Evolutionary conservation across 2,797 vertebrate species (phyloP), one percentile per base, ranked within the genome.

Genomic region (Crax fasciolata): DNA sequence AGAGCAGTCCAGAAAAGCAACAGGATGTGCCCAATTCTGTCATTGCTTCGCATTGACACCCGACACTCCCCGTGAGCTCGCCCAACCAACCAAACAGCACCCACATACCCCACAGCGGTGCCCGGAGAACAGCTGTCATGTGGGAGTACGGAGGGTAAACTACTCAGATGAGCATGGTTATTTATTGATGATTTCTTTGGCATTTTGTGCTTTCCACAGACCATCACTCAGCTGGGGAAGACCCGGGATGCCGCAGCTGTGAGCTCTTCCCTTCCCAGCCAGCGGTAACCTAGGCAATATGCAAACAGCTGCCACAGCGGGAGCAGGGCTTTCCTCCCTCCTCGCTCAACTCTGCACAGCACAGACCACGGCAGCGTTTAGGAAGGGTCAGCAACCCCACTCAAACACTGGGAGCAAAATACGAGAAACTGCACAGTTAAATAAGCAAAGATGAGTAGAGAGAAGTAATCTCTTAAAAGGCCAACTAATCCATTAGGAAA

Each of bases 291-390:
- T 78, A 96, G 87, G 79, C n/a, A 6, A 93, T 87, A 96, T 92
- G 94, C 94, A 97, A 97, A 96, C 72, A 35, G 65, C 79, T 93
- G 83, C 76, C 88, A 78, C 49, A 77, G 79, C 85, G 87, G 91
- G 84, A 87, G 71, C 71, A 63, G 73, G 74, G 57, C 90, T 80
- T 93, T 59, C 67, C 63, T 89, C 82, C 54, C 43, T 41, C 39
- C 39, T 75, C 39, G 19, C 28, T 90, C 49, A 38, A 35, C 74
- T 70, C 88, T 65, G 74, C 87, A 90, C 62, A 48, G 74, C 65
- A 82, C 32, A 91, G 77, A 68, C 43, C 27, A 48, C 24, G 2
- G 67, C 79, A 67, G 83, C 80, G 66, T 71, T 89, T 90, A 89
- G 72, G 30, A 71, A 72, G 54, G 72, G 51, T 84, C 57, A 78